phyloP scores from a whole-genome alignment of 2,797 vertebrate genomes.

The Garrulus glandarius region DNA sequence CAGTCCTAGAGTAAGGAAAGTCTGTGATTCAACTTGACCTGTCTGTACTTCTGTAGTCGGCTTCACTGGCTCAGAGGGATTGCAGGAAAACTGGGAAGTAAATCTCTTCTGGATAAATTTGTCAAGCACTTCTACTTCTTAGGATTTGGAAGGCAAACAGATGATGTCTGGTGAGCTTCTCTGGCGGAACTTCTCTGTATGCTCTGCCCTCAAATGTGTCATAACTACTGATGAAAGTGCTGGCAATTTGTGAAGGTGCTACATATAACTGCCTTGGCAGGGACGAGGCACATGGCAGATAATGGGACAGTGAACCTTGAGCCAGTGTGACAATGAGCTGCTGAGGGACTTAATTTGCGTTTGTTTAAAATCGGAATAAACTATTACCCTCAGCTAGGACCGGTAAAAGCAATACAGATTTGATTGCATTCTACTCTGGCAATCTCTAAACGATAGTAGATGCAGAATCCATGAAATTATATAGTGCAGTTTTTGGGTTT shows the following conservation, averaged over 20 bases:
- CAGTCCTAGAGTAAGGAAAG: background rate
- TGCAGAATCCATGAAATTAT: slow-evolving; percentile 18
- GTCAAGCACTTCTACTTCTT: background rate
- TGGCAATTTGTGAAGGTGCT: background rate
- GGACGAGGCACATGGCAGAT: background rate
- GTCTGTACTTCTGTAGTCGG: background rate
- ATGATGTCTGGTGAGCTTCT: background rate
- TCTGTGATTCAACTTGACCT: background rate
- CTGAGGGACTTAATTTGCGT: slow-evolving; percentile 1
- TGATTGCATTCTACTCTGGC: background rate
- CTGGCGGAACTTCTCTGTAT: background rate
- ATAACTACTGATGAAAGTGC: background rate
- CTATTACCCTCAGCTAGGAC: background rate
- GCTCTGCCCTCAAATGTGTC: background rate
- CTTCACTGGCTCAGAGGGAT: background rate
- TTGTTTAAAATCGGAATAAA: slow-evolving; percentile 29
- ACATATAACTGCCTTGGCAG: background rate
- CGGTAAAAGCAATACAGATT: background rate
- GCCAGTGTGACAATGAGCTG: background rate
- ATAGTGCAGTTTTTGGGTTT: background rate
- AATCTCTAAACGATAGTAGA: background rate
- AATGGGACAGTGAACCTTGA: background rate
- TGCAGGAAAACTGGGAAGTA: background rate
- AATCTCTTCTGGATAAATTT: background rate
- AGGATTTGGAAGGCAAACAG: background rate